Percentiles rank a stretch among this genome's conserved stretches.
phyloP scores from a whole-genome alignment of 2,888 invertebrate genomes.

The Neocrepidodera transversa region DNA sequence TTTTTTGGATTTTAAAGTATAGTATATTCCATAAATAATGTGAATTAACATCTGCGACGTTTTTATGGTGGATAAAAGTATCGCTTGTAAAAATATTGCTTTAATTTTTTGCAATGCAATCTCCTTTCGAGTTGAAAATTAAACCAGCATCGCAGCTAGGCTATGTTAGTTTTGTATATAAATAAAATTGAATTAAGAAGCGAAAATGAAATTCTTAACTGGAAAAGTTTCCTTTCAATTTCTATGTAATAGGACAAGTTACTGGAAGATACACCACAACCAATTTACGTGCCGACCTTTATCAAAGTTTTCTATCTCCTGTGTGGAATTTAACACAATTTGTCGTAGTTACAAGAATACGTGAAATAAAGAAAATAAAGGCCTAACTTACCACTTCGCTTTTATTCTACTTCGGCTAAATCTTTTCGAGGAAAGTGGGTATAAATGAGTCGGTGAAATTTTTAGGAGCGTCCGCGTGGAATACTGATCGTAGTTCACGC shows the following conservation, averaged over 20 bases:
- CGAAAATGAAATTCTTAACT: conserved; percentile 19
- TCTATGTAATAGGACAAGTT: conserved; percentile 39
- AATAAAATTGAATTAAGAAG: conserved; percentile 9
- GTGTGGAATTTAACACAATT: conserved; percentile 31
- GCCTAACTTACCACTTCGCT: conserved; percentile 12
- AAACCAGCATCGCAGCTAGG: too few relatives aligned
- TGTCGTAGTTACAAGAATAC: conserved; percentile 20
- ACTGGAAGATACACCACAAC: conserved; percentile 39
- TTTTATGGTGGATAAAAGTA: too few relatives aligned
- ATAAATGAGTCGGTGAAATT: conserved; percentile 11
- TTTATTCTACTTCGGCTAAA: conserved; percentile 3
- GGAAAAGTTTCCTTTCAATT: conserved; percentile 39
- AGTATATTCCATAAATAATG: too few relatives aligned
- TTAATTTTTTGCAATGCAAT: too few relatives aligned
- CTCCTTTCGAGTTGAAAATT: too few relatives aligned
- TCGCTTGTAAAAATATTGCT: too few relatives aligned
- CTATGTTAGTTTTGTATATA: too few relatives aligned
- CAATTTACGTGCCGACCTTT: conserved; percentile 34
- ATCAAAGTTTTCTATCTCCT: conserved; percentile 27
- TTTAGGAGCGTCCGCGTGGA: background rate
- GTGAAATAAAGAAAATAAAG: conserved; percentile 15
- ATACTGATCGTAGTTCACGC: conserved; percentile 4
- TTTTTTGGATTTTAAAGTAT: too few relatives aligned
- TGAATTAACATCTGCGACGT: too few relatives aligned
- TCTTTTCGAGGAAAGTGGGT: conserved; percentile 7